Evolutionary conservation across 1,140 invertebrate genomes (phyloP).

Genomic region (Drosophila auraria): DNA sequence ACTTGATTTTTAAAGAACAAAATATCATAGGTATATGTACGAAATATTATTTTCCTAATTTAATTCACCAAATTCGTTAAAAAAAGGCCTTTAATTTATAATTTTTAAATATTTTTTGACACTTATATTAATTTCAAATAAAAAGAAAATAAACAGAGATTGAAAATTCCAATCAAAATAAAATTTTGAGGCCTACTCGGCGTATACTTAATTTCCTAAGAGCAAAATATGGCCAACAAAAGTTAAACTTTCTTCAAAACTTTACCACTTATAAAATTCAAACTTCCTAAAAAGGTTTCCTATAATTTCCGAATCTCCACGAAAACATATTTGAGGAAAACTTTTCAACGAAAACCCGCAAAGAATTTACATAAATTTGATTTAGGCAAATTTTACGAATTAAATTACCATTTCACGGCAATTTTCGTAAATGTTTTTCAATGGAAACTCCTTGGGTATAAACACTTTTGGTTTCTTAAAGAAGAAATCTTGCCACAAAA

Average conservation of each 20-base stretch:
- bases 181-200: not conserved
- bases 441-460: not conserved
- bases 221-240: not conserved
- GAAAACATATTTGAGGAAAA: conserved; percentile 3
- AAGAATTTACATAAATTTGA: conserved; percentile 14
- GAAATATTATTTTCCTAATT: too few relatives aligned
- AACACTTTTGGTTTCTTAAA: not conserved
- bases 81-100: too few relatives aligned
- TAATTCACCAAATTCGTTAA: too few relatives aligned
- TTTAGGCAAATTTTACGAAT: not conserved
- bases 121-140: too few relatives aligned
- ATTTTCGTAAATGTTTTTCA: conserved; percentile 18
- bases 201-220: conserved; percentile 1
- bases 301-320: not conserved
- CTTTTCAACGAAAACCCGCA: not conserved
- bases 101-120: too few relatives aligned
- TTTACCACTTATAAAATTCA: not conserved
- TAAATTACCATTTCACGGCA: not conserved
- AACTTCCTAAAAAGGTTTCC: not conserved
- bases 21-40: not conserved
- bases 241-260: not conserved
- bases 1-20: not conserved
- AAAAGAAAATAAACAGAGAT: too few relatives aligned
- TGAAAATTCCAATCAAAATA: not conserved
- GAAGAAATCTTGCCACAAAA: too few relatives aligned